phyloP scores from a whole-genome alignment of 2,888 invertebrate species.

The Copidosoma aretas region DNA sequence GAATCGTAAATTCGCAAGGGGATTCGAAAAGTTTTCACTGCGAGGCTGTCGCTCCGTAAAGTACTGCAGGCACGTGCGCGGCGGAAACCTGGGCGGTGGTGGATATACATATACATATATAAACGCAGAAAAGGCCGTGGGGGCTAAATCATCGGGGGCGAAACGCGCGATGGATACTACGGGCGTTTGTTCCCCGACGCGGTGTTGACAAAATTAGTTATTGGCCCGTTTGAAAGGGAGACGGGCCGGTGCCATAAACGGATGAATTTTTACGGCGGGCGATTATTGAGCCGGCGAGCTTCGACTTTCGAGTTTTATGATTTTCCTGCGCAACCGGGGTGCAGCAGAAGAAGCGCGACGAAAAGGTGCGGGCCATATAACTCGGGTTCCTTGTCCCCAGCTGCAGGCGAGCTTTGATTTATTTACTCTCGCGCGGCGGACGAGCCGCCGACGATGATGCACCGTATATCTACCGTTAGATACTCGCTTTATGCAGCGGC shows the following conservation, averaged over 20 bases:
- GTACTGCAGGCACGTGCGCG: background rate
- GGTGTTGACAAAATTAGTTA: conserved; percentile 57
- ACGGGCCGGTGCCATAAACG: conserved; percentile 55
- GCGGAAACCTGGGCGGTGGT: background rate
- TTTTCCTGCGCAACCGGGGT: conserved; percentile 19
- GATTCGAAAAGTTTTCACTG: conserved; percentile 40
- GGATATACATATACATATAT: too few species aligned
- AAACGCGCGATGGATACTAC: background rate
- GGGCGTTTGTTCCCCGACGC: conserved; percentile 2
- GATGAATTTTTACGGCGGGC: conserved; percentile 56
- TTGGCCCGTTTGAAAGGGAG: conserved; percentile 50
- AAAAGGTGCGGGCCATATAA: conserved; percentile 16
- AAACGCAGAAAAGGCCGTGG: too few species aligned
- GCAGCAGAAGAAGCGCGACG: conserved; percentile 1
- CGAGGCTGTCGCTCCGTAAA: too few species aligned
- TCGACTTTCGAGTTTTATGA: conserved; percentile 47
- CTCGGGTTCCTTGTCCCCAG: background rate
- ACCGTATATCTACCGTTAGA: too few species aligned
- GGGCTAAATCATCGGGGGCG: background rate
- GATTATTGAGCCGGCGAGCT: conserved; percentile 55
- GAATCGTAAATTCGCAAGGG: conserved; percentile 45
- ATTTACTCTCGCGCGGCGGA: background rate
- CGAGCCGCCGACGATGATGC: too few species aligned
- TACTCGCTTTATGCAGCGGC: too few species aligned
- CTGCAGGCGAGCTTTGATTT: background rate